Conservation (phyloP, 1,140 invertebrate species). For the Dermatophagoides farinae region DNA sequence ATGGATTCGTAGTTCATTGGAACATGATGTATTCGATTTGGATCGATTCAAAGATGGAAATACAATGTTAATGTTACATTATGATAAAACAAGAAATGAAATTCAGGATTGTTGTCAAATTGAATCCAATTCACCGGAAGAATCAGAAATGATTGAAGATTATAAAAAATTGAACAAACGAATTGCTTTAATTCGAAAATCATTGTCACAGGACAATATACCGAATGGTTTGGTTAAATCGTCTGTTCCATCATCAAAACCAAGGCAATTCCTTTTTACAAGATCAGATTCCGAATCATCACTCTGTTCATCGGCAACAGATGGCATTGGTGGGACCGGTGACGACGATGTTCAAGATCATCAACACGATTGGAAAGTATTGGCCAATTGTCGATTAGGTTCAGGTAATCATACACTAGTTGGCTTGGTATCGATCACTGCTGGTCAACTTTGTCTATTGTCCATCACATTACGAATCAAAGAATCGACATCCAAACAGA, state of each 20-base stretch:
- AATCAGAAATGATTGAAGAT: constrained; percentile 55
- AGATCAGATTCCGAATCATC: constrained; percentile 34
- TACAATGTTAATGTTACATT: constrained; percentile 51
- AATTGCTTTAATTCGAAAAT: constrained; percentile 4
- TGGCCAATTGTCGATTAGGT: constrained; percentile 35
- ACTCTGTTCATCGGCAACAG: constrained; percentile 22
- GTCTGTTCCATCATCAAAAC: constrained; percentile 35
- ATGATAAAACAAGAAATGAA: constrained; percentile 44
- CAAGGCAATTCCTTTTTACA: constrained; percentile 37
- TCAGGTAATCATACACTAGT: constrained; percentile 40
- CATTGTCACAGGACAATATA: neutral
- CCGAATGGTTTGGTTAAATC: neutral
- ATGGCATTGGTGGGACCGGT: constrained; percentile 19
- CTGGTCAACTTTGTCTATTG: constrained; percentile 38
- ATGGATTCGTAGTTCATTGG: constrained; percentile 38
- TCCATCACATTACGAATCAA: constrained; percentile 38
- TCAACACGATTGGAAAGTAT: constrained; percentile 39
- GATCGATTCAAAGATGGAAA: constrained; percentile 30
- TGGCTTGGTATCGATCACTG: constrained; percentile 38
- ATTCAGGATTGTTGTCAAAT: constrained; percentile 51
- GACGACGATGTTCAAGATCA: constrained; percentile 28
- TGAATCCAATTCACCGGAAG: constrained; percentile 39
- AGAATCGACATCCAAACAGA: constrained; percentile 21
- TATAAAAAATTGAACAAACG: constrained; percentile 42
- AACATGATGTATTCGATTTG: constrained; percentile 29